Percentiles rank a stretch among this genome's conserved stretches.
phyloP scores from a whole-genome alignment of 2,113 vertebrate genomes.

The Chlamydotis undulata region DNA sequence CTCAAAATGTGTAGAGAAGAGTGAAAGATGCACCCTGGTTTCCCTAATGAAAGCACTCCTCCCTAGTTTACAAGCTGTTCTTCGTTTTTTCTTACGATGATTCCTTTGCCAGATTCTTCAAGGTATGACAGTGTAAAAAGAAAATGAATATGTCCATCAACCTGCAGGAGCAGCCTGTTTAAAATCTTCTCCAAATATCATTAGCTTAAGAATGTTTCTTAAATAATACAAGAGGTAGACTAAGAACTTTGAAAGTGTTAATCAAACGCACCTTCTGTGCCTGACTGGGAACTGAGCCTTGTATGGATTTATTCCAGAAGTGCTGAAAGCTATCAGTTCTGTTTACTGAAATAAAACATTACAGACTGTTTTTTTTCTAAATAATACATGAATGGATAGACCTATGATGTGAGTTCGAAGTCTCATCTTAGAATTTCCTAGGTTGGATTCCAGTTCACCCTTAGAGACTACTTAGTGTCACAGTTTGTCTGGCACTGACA shows the following conservation, averaged over 20 bases:
- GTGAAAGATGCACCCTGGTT: background rate
- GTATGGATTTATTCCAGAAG: background rate
- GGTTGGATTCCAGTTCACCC: background rate
- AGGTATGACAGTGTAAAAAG: background rate
- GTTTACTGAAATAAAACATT: background rate
- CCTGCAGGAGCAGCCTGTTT: background rate
- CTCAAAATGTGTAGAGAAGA: background rate
- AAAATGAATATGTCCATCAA: background rate
- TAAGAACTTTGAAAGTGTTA: background rate
- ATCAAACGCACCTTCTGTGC: background rate
- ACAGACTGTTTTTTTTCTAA: background rate
- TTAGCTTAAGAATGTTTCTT: background rate
- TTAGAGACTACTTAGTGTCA: background rate
- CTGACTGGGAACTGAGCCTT: background rate
- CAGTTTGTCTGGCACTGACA: slow-evolving; percentile 12
- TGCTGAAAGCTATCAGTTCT: background rate
- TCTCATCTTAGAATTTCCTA: background rate
- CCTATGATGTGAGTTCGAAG: background rate
- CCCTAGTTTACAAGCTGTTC: background rate
- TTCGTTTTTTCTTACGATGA: background rate
- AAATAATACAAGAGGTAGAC: background rate
- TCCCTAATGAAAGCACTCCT: background rate
- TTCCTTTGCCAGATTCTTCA: background rate
- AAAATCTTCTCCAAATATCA: background rate
- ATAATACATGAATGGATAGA: background rate